Evolutionary conservation across 2,113 vertebrate genomes (phyloP).

Genomic region (Cricetomys ansorgei): DNA sequence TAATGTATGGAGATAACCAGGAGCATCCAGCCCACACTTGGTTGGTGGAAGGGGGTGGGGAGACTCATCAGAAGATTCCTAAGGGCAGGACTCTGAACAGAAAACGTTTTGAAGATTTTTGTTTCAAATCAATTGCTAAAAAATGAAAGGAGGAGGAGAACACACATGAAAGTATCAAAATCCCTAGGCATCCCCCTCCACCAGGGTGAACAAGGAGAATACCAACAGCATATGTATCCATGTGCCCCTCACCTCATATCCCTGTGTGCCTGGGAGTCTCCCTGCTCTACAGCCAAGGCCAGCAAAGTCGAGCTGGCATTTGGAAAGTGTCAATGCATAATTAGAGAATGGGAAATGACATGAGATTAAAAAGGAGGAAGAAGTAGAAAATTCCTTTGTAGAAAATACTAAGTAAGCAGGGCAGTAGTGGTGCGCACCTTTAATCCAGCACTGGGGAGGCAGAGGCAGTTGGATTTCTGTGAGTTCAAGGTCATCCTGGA

Average conservation of each 20-base stretch:
- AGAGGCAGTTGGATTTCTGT: too few species aligned
- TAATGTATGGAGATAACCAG: neutral
- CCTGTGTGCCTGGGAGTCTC: accelerated
- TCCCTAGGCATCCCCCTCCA: neutral
- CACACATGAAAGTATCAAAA: neutral
- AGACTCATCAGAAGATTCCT: neutral
- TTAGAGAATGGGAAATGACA: neutral
- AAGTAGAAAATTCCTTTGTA: neutral
- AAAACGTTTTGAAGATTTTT: neutral
- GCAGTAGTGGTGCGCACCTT: too few species aligned
- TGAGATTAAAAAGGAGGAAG: neutral
- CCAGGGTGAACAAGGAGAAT: neutral
- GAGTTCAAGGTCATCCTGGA: too few species aligned
- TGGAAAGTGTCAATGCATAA: neutral
- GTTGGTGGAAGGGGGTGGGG: too few species aligned
- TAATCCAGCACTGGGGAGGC: too few species aligned
- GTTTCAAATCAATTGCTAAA: neutral
- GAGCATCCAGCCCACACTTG: neutral
- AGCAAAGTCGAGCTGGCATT: neutral
- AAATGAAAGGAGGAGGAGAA: neutral
- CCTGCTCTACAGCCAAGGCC: neutral
- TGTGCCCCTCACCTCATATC: neutral
- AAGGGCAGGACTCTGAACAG: neutral
- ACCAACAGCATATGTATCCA: accelerated
- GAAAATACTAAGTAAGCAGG: neutral